Evolutionary conservation across 2,113 vertebrate genomes (phyloP), one percentile per base, ranked within the genome.

Genomic region (Noturus placidus): DNA sequence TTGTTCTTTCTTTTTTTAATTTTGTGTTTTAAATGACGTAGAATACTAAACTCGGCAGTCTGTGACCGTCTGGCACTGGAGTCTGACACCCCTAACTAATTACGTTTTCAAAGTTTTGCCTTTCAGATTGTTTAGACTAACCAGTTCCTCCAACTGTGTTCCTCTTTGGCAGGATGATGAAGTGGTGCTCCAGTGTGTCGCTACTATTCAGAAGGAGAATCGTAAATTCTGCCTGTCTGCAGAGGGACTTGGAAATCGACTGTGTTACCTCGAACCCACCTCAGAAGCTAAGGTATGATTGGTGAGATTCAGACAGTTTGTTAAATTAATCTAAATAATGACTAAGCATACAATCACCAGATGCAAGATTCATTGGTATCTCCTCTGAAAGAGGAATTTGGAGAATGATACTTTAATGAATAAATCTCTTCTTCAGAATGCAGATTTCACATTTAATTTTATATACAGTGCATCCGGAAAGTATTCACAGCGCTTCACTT

Each of bases 221-320:
- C 95, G 96, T 88, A 99, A 99, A 94, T 99, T 99, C 93, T 99
- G 98, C 94, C 94, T 99, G 93, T 96, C 97, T 7, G 97, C 95
- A 0, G 98, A 99, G 92, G 98, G 98, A 90, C 97, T 99, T 33
- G 98, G 98, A 86, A 99, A 98, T 92, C 97, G 97, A 57, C 89
- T 99, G 76, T 98, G 98, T 91, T 99, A 98, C 94, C 93, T 99
- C 92, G 98, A 99, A 92, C 94, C 97, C 90, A 99, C 98, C 42
- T 99, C 98, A 90, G 98, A 99, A 95, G 98, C 98, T 88, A 99
- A 99, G 97, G 98, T 99, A 94, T 54, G 57, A 42, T 63, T 77
- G 38, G 13, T n/a, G 14, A 70, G 30, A 81, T 35, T 81, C 30
- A 59, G 57, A 30, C 0, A 8, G 30, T 65, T 27, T 42, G 17